These are phyloP conservation scores for Cerastoderma edule DNA, from an alignment of 2,888 invertebrate species.

Conservation along the genomic window DNA sequence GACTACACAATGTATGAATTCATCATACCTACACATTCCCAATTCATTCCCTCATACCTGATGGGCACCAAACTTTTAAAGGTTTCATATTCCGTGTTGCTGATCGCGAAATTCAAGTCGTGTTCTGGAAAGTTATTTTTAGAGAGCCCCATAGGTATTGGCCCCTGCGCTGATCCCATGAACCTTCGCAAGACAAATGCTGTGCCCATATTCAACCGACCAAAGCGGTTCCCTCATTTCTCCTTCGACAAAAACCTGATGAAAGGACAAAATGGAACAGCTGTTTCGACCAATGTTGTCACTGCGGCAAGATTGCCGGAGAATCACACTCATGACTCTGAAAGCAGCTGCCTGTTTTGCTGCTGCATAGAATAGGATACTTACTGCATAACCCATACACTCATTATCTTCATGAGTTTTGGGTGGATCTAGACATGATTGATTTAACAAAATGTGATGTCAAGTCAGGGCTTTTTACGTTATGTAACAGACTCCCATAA, in stretches of 20 bases:
- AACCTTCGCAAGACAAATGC: conserved; percentile 61
- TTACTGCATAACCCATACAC: too few species aligned
- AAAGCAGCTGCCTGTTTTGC: too few species aligned
- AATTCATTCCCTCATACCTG: conserved; percentile 73
- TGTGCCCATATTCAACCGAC: conserved; percentile 75
- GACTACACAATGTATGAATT: conserved; percentile 65
- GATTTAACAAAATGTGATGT: too few species aligned
- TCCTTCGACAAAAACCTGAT: conserved; percentile 44
- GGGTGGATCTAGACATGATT: too few species aligned
- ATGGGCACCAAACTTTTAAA: conserved; percentile 68
- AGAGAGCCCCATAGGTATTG: conserved; percentile 74
- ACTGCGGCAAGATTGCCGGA: too few species aligned
- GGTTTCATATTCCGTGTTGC: conserved; percentile 69
- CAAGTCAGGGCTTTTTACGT: too few species aligned
- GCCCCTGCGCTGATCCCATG: conserved; percentile 70
- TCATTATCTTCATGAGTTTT: too few species aligned
- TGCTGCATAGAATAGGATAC: too few species aligned
- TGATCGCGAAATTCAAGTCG: conserved; percentile 70
- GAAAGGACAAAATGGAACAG: conserved; percentile 51
- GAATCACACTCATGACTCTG: too few species aligned
- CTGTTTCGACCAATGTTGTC: too few species aligned
- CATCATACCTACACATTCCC: conserved; percentile 71
- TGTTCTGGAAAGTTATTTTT: conserved; percentile 73
- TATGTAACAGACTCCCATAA: too few species aligned
- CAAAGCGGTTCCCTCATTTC: conserved; percentile 76